phyloP scores from a whole-genome alignment of 2,113 vertebrate genomes.

The Lucifuga dentata region DNA sequence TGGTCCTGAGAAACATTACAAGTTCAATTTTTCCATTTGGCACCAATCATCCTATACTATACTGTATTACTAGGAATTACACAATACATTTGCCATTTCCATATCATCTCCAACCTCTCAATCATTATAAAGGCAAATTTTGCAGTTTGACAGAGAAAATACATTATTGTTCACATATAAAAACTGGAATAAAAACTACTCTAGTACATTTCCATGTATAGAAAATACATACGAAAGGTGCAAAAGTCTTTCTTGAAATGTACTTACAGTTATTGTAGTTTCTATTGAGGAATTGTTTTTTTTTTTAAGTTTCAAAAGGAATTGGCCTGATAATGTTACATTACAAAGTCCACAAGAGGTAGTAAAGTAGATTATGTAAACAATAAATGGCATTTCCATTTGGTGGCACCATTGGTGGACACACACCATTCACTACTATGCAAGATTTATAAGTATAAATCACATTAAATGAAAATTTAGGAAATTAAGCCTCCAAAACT shows the following conservation, averaged over 20 bases:
- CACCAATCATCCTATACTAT: constrained; percentile 55
- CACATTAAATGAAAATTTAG: constrained; percentile 1
- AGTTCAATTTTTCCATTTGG: constrained; percentile 62
- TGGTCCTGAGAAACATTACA: constrained; percentile 73
- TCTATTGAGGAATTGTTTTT: constrained; percentile 23
- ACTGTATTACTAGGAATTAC: constrained; percentile 45
- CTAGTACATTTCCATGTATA: constrained; percentile 33
- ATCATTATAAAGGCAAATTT: constrained; percentile 42
- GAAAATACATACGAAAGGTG: constrained; percentile 48
- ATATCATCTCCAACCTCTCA: constrained; percentile 21
- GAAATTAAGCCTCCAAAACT: too few relatives aligned
- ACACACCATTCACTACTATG: constrained; percentile 20
- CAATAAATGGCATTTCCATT: constrained; percentile 40
- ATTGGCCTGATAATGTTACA: constrained; percentile 28
- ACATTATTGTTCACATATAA: constrained; percentile 38
- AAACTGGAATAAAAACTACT: constrained; percentile 55
- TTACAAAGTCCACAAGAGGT: constrained; percentile 71
- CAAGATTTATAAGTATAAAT: constrained; percentile 3
- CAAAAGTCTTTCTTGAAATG: constrained; percentile 38
- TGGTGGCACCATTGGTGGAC: constrained; percentile 33
- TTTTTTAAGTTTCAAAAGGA: constrained; percentile 42
- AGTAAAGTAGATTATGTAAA: constrained; percentile 69
- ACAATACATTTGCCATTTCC: constrained; percentile 50
- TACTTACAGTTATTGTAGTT: constrained; percentile 25
- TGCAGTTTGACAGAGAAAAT: constrained; percentile 29